These are phyloP conservation scores for Marmota flaviventris DNA, from an alignment of 2,113 vertebrate species.

Conservation along the genomic window DNA sequence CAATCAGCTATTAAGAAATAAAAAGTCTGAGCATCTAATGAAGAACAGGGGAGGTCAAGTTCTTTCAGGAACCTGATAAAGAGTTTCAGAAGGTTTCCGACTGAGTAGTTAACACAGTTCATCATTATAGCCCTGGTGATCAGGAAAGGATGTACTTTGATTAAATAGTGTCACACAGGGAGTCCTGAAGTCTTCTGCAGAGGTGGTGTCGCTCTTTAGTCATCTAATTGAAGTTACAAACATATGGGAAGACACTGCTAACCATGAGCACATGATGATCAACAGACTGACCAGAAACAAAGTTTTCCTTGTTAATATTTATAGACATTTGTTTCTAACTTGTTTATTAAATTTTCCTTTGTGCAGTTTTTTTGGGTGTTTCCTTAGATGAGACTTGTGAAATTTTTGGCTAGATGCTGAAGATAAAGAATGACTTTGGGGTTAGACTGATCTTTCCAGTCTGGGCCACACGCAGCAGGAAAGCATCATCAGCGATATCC, in stretches of 20 bases:
- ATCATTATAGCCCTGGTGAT: not conserved
- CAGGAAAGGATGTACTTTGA: not conserved
- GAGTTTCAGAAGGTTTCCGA: not conserved
- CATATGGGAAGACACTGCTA: not conserved
- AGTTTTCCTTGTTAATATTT: not conserved
- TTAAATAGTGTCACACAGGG: not conserved
- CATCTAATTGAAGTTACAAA: not conserved
- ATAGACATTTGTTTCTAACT: not conserved
- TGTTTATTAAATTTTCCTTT: not conserved
- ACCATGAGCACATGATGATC: not conserved
- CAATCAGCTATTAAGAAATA: not conserved
- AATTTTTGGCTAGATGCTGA: not conserved
- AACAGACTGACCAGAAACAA: not conserved
- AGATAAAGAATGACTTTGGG: conserved; percentile 5
- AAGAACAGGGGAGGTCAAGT: not conserved
- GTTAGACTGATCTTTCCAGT: not conserved
- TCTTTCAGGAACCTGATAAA: not conserved
- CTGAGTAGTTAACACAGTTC: not conserved
- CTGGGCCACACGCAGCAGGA: not conserved
- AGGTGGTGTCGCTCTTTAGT: not conserved
- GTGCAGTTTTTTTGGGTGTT: not conserved
- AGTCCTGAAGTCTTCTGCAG: not conserved
- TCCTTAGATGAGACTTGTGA: conserved; percentile 35
- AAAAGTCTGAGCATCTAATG: not conserved
- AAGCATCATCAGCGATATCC: not conserved